A percentile compares a stretch with the other conserved stretches of the same genome.
Evolutionary conservation across 2,888 invertebrate species (phyloP).

Genomic region (Megamerina dolium): DNA sequence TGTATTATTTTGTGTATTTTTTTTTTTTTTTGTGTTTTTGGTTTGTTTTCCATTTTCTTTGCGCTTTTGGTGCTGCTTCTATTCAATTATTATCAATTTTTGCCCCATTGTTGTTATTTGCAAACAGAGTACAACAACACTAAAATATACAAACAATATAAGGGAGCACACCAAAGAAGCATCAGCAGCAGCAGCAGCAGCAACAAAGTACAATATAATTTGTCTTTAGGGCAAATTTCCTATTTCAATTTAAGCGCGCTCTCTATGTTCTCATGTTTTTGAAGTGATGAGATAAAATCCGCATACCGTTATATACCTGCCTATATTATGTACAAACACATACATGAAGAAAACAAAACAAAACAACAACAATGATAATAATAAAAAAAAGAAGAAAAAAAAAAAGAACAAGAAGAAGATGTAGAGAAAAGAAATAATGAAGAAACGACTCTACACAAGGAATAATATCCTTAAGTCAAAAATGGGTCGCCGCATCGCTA

Average conservation of each 20-base stretch:
- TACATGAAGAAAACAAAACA: background rate
- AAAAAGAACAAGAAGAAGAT: background rate
- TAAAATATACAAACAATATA: constrained; percentile 8
- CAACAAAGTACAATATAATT: constrained; percentile 17
- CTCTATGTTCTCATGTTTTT: background rate
- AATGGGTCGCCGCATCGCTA: no score
- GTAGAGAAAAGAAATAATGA: no score
- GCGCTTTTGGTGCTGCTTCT: constrained; percentile 12
- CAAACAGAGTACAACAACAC: background rate
- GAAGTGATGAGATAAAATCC: background rate
- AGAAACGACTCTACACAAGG: no score
- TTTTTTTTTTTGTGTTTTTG: background rate
- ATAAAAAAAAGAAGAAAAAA: background rate
- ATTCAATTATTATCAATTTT: constrained; percentile 16
- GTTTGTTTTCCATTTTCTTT: background rate
- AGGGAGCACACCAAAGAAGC: no score
- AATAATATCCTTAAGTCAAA: no score
- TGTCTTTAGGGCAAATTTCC: constrained; percentile 21
- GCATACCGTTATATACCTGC: background rate
- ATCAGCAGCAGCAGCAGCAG: no score
- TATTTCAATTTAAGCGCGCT: constrained; percentile 21
- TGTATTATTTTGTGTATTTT: background rate
- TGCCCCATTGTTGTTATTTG: no score
- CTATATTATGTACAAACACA: background rate
- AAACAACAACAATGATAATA: background rate